Evolutionary conservation across 1,140 invertebrate species (phyloP), one percentile per base, ranked within the genome.

Genomic region (Homalodisca vitripennis): DNA sequence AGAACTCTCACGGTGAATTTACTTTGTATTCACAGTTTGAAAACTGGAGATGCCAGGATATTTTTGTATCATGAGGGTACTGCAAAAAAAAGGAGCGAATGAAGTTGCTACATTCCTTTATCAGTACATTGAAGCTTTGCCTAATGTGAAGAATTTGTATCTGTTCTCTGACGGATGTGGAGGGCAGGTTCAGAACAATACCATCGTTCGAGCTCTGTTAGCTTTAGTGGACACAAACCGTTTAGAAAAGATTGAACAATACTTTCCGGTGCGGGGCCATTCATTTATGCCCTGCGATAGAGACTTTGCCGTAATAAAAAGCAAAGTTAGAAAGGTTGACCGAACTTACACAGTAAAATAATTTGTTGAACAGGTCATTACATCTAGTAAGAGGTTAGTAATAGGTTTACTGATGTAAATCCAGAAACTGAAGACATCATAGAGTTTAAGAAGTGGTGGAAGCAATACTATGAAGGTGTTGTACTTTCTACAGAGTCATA

Each of bases 241-340:
- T 73, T 74, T 55, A 53, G n/a, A 74, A 41, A 72, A 29, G 47
- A 68, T 74, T 48, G 47, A 65, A 24, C 73, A 75, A 26, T 65
- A 68, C 24, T 77, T 75, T 65, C 74, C 75, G 6, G 30, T 72
- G 14, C 22, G 72, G n/a, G 75, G 75, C 20, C 74, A 77, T 64
- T 70, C 72, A 32, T 77, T 71, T 57, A 48, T 77, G 10, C 73
- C 75, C 3, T 76, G 73, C 55, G 75, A 76, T 64, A 60, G 74
- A n/a, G 73, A 72, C 62, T 77, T 77, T 66, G 70, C 70, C 13
- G 53, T 75, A n/a, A 67, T 77, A 22, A 75, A 76, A 65, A 68
- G 57, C 26, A 66, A 31, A 31, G 17, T 34, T 3, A 55, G 24
- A 48, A 70, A 12, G 26, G 2, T 12, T 46, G 65, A 66, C n/a